A percentile compares a stretch with the other conserved stretches of the same genome.
Conservation (phyloP, 2,888 invertebrate species). For the Cetonia aurata region DNA sequence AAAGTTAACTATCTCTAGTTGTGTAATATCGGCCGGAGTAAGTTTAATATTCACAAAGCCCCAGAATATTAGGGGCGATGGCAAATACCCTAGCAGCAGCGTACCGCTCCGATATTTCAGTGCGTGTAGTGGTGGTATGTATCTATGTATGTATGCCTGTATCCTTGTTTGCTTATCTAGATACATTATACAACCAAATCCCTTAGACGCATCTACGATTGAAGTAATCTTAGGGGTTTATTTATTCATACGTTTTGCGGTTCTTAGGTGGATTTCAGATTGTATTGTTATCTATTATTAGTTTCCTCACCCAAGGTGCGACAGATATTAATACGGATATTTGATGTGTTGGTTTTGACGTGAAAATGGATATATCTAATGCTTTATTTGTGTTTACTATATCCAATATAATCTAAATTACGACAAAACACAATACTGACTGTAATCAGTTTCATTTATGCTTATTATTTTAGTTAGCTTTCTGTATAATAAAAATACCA, state of each 20-base stretch:
- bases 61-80: slow-evolving; percentile 53
- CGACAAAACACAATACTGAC: no score
- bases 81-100: slow-evolving; percentile 51
- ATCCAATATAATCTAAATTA: no score
- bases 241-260: slow-evolving; percentile 31
- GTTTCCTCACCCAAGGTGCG: neutral
- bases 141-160: slow-evolving; percentile 9
- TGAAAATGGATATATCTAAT: neutral
- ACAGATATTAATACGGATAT: no score
- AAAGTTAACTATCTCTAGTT: slow-evolving; percentile 41
- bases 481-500: no score
- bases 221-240: slow-evolving; percentile 32
- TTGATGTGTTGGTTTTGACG: neutral
- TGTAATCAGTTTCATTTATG: no score
- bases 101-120: slow-evolving; percentile 49
- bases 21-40: slow-evolving; percentile 49
- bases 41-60: slow-evolving; percentile 59
- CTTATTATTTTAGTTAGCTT: no score
- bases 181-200: slow-evolving; percentile 37
- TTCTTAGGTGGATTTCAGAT: slow-evolving; percentile 18
- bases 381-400: neutral
- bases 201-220: slow-evolving; percentile 37
- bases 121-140: slow-evolving; percentile 49
- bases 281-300: slow-evolving; percentile 17
- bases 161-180: slow-evolving; percentile 41